Percentiles rank a stretch among this genome's conserved stretches.
These are phyloP conservation scores for Nephrotoma appendiculata DNA, from an alignment of 2,888 invertebrate species.

Conservation along the genomic window DNA sequence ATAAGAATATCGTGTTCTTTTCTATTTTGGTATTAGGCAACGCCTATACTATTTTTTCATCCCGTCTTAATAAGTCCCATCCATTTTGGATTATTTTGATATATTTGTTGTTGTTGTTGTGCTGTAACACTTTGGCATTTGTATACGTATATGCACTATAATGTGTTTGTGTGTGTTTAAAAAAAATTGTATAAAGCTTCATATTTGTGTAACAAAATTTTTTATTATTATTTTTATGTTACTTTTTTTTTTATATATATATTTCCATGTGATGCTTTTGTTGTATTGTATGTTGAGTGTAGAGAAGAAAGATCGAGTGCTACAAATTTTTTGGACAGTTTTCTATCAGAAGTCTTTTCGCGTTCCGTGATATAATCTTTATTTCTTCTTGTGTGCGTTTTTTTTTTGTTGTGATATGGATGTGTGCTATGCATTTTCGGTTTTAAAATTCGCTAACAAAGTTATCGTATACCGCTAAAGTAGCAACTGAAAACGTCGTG, in stretches of 20 bases:
- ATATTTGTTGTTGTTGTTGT: neutral
- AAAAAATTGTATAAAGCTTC: neutral
- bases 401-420: neutral
- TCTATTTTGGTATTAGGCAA: neutral
- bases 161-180: neutral
- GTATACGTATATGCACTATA: neutral
- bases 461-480: neutral
- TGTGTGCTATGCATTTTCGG: neutral
- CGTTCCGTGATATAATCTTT: constrained; percentile 27
- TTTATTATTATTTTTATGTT: neutral
- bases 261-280: neutral
- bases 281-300: neutral
- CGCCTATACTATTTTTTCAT: neutral
- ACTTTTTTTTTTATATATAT: neutral
- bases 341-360: constrained; percentile 31
- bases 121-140: neutral
- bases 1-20: neutral
- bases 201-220: constrained; percentile 1
- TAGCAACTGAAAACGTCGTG: neutral
- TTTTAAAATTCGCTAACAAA: neutral
- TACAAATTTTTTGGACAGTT: constrained; percentile 27
- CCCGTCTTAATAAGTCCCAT: neutral
- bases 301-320: constrained; percentile 9
- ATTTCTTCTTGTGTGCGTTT: neutral
- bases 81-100: neutral